Evolutionary conservation across 1,140 invertebrate genomes (phyloP), one percentile per base, ranked within the genome.

Genomic region (Meloidogyne hapla): DNA sequence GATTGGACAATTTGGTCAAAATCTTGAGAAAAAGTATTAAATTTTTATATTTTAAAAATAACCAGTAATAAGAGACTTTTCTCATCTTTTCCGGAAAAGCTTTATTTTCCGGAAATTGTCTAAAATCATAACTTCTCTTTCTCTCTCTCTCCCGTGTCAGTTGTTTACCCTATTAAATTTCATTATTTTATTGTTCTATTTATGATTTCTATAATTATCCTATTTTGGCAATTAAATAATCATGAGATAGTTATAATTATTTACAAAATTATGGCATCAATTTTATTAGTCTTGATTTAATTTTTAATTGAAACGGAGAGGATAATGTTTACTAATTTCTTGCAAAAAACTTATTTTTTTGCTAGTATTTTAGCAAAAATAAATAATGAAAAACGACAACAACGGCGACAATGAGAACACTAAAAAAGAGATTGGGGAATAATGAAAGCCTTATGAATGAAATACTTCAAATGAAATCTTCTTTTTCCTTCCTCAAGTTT

Each of bases 401-500:
- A 66, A 38, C 38, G 64, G 13, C n/a, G 64, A 26, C 25, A 63
- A 63, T 66, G 64, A n/a, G n/a, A 33, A 26, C 15, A 38, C n/a
- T 21, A 63, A 63, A 33, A 33, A 33, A 6, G 33, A 33, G 33
- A 8, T n/a, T n/a, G n/a, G n/a, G 5, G 33, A 33, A 33, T 33
- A 33, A 33, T 6, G 33, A 63, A 63, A 63, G n/a, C n/a, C n/a
- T n/a, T n/a, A 26, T 63, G 62, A 66, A n/a, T n/a, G n/a, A 66
- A 66, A 33, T 21, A 4, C 64, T 66, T 66, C 64, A 5, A 66
- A 38, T 38, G 64, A 21, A 18, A 66, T 33, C 18, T 66, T 21
- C n/a, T 38, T 38, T 13, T 66, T 21, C 64, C 64, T 8, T 66
- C 38, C 64, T n/a, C n/a, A n/a, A 13, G 64, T 66, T 66, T 66